Conservation (phyloP, 2,888 invertebrate species). For the Xestia c-nigrum region DNA sequence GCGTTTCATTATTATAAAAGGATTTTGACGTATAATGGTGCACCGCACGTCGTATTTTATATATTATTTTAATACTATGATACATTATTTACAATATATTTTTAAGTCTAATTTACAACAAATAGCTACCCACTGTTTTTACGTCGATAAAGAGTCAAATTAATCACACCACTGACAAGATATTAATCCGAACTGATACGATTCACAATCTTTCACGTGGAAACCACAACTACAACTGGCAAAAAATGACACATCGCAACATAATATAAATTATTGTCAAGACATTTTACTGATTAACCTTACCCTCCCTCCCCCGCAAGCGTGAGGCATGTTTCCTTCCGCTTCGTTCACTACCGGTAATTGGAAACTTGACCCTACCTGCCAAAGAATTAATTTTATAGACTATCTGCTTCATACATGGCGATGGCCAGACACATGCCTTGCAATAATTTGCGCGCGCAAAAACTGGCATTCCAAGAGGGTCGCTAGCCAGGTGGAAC, state of each 20-base stretch:
- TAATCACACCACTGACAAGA: constrained; percentile 35
- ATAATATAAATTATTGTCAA: constrained; percentile 25
- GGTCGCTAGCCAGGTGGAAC: constrained; percentile 66
- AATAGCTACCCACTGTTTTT: constrained; percentile 7
- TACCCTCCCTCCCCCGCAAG: constrained; percentile 17
- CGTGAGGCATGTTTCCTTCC: constrained; percentile 62
- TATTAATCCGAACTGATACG: constrained; percentile 38
- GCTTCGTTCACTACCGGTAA: constrained; percentile 63
- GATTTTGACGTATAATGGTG: neutral
- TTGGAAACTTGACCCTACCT: constrained; percentile 55
- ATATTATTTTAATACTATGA: neutral
- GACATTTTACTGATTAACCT: constrained; percentile 44
- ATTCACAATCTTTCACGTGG: constrained; percentile 42
- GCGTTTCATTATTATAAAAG: neutral
- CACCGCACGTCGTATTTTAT: neutral
- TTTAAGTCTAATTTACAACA: neutral
- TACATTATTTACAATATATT: neutral
- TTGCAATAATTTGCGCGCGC: constrained; percentile 51
- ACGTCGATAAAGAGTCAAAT: constrained; percentile 22
- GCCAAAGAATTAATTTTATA: constrained; percentile 54
- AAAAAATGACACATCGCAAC: constrained; percentile 52
- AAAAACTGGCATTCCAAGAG: constrained; percentile 63
- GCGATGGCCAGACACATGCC: constrained; percentile 35
- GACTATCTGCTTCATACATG: constrained; percentile 41
- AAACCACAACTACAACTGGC: constrained; percentile 57